Evolutionary conservation across 1,140 invertebrate genomes (phyloP), one percentile per base, ranked within the genome.

Genomic region (Vanessa atalanta): DNA sequence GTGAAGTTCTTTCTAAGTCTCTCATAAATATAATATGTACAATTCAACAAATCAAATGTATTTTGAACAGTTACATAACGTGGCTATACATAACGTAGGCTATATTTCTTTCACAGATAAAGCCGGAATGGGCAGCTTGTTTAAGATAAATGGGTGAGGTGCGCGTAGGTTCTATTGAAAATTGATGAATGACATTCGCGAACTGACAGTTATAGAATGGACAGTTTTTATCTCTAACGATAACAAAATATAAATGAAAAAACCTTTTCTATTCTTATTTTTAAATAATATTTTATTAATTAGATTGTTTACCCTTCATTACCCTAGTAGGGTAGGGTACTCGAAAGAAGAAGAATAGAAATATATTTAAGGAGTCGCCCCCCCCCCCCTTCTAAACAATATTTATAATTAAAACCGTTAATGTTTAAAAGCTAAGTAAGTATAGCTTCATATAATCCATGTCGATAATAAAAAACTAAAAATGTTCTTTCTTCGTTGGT

Each of bases 181-280:
- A 78, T 80, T 79, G 78, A 81, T 76, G 71, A 76, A 81, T 50
- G 70, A 65, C 47, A 72, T 72, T 53, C 60, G 61, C 26, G 53
- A 51, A n/a, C 50, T 72, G 70, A 72, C 70, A 72, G 48, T 72
- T 72, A 37, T 57, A 60, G 63, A 72, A 65, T 66, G 63, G 70
- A 20, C 50, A 53, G 31, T 72, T 65, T 72, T 72, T 65, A 72
- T 65, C 70, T 57, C 55, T 65, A 57, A 43, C 61, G 50, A 37
- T 13, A 13, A 23, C 14, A 15, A 61, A 37, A 20, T n/a, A n/a
- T 61, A n/a, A 16, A n/a, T 11, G 23, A 14, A n/a, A n/a, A 8
- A 60, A 8, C 1, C 37, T 43, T 43, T 43, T 43, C 8, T 11
- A 43, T 9, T 31, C 26, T 31, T 9, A 43, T 43, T 43, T 8